A percentile compares a stretch with the other conserved stretches of the same genome.
phyloP scores from a whole-genome alignment of 92 coral and sea anemone species.

The Porites rus region DNA sequence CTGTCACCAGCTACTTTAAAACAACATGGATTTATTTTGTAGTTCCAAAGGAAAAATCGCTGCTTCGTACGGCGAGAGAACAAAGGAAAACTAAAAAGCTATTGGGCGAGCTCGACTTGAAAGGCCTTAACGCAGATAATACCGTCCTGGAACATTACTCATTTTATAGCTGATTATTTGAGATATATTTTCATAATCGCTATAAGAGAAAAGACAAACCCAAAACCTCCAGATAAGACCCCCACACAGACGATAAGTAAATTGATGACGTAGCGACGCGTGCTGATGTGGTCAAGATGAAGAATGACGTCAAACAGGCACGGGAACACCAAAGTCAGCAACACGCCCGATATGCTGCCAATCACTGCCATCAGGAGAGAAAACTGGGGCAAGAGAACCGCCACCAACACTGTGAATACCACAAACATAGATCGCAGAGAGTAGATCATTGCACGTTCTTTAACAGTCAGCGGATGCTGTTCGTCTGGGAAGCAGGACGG shows the following conservation, averaged over 20 bases:
- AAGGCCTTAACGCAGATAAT: too few species aligned
- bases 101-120: neutral
- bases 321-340: constrained; percentile 90
- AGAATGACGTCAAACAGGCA: constrained; percentile 89
- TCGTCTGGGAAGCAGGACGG: constrained; percentile 95
- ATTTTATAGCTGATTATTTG: neutral
- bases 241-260: constrained; percentile 90
- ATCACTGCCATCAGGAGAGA: constrained; percentile 94
- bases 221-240: constrained; percentile 89
- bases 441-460: constrained; percentile 78
- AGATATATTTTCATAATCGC: constrained; percentile 81
- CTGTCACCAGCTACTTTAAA: neutral
- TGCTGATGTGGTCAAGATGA: constrained; percentile 77
- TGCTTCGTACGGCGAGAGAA: too few species aligned
- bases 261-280: constrained; percentile 79
- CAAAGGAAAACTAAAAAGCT: neutral
- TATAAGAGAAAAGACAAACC: constrained; percentile 87
- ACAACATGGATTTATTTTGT: too few species aligned
- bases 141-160: too few species aligned
- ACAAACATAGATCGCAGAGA: constrained; percentile 85
- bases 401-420: constrained; percentile 74
- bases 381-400: constrained; percentile 92
- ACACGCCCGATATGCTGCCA: constrained; percentile 95
- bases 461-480: constrained; percentile 69
- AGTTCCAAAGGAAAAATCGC: too few species aligned